These are phyloP conservation scores for Onchidella celtica DNA, from an alignment of 2,888 invertebrate genomes.

Conservation along the genomic window DNA sequence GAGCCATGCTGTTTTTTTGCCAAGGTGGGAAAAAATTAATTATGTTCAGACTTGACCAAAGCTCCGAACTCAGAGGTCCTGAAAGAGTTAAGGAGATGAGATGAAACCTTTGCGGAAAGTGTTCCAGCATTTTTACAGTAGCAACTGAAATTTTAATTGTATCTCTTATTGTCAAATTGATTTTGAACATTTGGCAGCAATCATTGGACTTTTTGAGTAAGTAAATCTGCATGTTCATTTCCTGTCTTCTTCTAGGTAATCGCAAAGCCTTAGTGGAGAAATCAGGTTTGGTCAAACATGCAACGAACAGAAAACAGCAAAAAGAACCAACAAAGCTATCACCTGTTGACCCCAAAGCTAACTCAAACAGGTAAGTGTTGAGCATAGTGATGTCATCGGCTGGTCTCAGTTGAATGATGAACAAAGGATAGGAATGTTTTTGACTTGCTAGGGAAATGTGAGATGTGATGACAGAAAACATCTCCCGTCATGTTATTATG, in stretches of 20 bases:
- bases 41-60: no score
- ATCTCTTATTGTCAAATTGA: no score
- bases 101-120: no score
- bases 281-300: constrained; percentile 88
- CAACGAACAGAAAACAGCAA: constrained; percentile 69
- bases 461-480: neutral
- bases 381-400: neutral
- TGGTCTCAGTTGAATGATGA: neutral
- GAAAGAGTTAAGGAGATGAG: no score
- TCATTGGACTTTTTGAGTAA: no score
- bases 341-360: constrained; percentile 62
- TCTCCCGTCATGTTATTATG: neutral
- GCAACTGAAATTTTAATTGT: no score
- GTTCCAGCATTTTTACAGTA: no score
- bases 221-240: no score
- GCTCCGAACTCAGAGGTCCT: no score
- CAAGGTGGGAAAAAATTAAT: no score
- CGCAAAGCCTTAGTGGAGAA: constrained; percentile 91
- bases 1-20: no score
- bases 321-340: constrained; percentile 61
- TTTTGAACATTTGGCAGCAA: no score
- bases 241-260: constrained; percentile 64
- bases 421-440: neutral
- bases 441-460: neutral
- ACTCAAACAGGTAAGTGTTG: constrained; percentile 69